Percentiles rank a stretch among this genome's conserved stretches.
phyloP scores from a whole-genome alignment of 2,113 vertebrate species.

The Ramphastos sulfuratus region DNA sequence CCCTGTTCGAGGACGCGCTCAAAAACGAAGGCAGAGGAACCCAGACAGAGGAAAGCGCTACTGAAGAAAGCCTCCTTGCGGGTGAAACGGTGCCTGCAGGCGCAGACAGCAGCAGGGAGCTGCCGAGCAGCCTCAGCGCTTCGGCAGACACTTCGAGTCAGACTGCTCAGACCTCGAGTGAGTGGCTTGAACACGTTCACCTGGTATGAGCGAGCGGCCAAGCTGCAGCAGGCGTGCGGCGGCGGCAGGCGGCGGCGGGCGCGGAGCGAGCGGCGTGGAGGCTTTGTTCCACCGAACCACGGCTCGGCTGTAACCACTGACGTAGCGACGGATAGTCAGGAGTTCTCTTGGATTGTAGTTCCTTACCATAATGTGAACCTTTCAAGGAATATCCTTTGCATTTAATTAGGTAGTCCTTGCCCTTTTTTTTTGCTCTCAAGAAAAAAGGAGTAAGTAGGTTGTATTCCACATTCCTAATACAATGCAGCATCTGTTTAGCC shows the following conservation, averaged over 20 bases:
- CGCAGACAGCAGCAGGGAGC: conserved; percentile 44
- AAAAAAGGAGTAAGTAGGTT: conserved; percentile 70
- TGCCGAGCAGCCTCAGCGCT: conserved; percentile 51
- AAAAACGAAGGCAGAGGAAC: conserved; percentile 78
- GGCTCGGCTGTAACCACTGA: conserved; percentile 64
- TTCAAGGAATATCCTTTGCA: conserved; percentile 72
- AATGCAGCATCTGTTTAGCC: conserved; percentile 76
- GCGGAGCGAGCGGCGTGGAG: conserved; percentile 55
- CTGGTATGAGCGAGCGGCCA: conserved; percentile 79
- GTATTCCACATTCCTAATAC: conserved; percentile 72
- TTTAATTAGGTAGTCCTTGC: conserved; percentile 72
- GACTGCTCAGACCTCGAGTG: conserved; percentile 84
- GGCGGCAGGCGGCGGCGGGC: conserved; percentile 43
- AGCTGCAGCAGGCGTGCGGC: conserved; percentile 8
- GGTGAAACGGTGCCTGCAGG: conserved; percentile 70
- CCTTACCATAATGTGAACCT: conserved; percentile 65
- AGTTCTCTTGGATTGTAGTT: conserved; percentile 67
- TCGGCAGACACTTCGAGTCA: conserved; percentile 80
- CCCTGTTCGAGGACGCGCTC: conserved; percentile 75
- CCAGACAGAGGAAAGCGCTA: conserved; percentile 79
- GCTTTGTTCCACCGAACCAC: conserved; percentile 60
- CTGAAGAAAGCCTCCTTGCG: conserved; percentile 64
- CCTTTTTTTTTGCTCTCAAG: conserved; percentile 66
- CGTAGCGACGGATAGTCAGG: conserved; percentile 38
- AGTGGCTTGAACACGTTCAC: conserved; percentile 93